Percentiles rank a stretch among this genome's conserved stretches.
These are phyloP conservation scores for Scaptomyza parva DNA, from an alignment of 2,888 invertebrate species.

Conservation along the genomic window DNA sequence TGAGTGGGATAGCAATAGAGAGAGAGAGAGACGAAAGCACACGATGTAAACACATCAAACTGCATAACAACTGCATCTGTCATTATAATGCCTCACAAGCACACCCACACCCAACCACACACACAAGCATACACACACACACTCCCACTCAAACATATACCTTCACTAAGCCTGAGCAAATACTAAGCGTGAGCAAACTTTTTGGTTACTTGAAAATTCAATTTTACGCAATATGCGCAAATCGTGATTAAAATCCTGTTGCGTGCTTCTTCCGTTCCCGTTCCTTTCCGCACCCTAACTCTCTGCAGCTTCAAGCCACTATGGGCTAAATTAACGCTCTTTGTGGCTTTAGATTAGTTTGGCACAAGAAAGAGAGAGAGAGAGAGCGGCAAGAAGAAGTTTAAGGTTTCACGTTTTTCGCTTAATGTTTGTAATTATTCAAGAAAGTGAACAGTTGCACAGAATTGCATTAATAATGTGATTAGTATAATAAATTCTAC, in stretches of 20 bases:
- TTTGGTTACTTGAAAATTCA: constrained; percentile 77
- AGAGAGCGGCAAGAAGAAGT: not conserved
- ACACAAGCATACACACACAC: not conserved
- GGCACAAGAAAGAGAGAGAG: not conserved
- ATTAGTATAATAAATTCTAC: not conserved
- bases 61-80: constrained; percentile 50
- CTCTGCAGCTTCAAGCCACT: constrained; percentile 1
- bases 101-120: constrained; percentile 3
- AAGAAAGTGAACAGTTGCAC: not conserved
- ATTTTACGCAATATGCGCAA: constrained; percentile 82
- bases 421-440: not conserved
- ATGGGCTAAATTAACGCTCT: constrained; percentile 12
- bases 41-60: constrained; percentile 46
- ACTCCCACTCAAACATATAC: not conserved
- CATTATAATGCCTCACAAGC: constrained; percentile 33
- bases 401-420: not conserved
- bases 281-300: too few species aligned
- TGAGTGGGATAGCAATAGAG: constrained; percentile 7
- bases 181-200: constrained; percentile 35
- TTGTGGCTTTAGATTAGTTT: constrained; percentile 5
- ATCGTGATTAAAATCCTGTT: constrained; percentile 75
- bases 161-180: constrained; percentile 18
- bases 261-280: too few species aligned
- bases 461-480: not conserved
- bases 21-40: not conserved